Conservation (phyloP, 2,888 invertebrate species). For the Byasa hedistus region DNA sequence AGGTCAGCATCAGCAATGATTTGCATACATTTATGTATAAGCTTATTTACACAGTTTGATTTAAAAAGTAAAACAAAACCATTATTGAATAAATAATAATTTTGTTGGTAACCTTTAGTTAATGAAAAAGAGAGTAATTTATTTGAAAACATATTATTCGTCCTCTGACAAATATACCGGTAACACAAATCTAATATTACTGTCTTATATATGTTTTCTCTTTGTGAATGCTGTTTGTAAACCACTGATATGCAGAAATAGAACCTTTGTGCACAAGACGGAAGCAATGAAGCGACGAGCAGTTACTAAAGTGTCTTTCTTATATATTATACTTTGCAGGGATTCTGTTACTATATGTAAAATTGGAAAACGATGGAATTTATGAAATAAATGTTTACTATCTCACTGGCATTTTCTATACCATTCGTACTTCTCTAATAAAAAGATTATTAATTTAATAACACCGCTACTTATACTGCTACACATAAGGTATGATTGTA, state of each 20-base stretch:
- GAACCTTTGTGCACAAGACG: conserved; percentile 8
- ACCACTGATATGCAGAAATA: conserved; percentile 4
- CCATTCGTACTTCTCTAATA: neutral
- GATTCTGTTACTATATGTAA: neutral
- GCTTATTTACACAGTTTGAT: too few species aligned
- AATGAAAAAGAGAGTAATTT: too few species aligned
- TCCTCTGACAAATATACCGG: too few species aligned
- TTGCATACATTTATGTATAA: too few species aligned
- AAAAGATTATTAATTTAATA: neutral
- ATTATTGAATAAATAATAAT: too few species aligned
- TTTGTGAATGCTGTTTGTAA: conserved; percentile 9
- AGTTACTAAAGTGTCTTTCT: conserved; percentile 6
- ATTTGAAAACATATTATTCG: too few species aligned
- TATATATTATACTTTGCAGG: neutral
- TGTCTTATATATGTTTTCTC: neutral
- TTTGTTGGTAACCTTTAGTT: too few species aligned
- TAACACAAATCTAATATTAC: neutral
- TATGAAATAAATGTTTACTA: neutral
- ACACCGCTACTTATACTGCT: neutral
- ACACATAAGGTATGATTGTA: neutral
- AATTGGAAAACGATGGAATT: neutral
- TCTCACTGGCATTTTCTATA: neutral
- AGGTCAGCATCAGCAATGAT: too few species aligned
- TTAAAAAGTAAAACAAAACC: too few species aligned
- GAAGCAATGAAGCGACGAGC: conserved; percentile 16